A percentile compares a stretch with the other conserved stretches of the same genome.
Conservation (phyloP, 2,888 invertebrate genomes). For the Nematopogon swammerdamellus region DNA sequence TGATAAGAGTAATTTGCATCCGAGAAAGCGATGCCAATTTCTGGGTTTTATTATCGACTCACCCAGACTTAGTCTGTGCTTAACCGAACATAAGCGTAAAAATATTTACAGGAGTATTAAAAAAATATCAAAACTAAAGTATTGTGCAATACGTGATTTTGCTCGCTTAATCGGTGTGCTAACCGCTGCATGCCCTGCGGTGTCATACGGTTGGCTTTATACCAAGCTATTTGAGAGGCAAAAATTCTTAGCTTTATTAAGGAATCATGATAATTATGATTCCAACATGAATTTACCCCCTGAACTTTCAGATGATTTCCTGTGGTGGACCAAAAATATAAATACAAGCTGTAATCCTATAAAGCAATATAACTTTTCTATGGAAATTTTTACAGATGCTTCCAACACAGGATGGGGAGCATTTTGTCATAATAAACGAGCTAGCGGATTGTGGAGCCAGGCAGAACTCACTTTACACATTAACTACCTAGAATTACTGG, state of each 20-base stretch:
- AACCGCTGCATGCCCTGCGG: slow-evolving; percentile 16
- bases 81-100: too few species aligned
- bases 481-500: slow-evolving; percentile 13
- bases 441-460: slow-evolving; percentile 9
- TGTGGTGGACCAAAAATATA: slow-evolving; percentile 6
- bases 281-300: slow-evolving; percentile 4
- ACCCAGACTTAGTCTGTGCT: too few species aligned
- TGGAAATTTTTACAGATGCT: slow-evolving; percentile 15
- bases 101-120: too few species aligned
- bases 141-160: too few species aligned
- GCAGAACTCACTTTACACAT: slow-evolving; percentile 9
- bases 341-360: background rate
- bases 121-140: too few species aligned
- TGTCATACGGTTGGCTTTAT: slow-evolving; percentile 18
- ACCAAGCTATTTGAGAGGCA: slow-evolving; percentile 13
- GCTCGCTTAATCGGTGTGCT: too few species aligned
- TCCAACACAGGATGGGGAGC: slow-evolving; percentile 15
- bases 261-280: slow-evolving; percentile 8
- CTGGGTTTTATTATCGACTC: too few species aligned
- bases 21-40: too few species aligned
- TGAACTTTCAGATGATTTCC: slow-evolving; percentile 3
- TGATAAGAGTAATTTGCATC: too few species aligned
- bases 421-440: slow-evolving; percentile 6
- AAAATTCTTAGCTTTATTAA: slow-evolving; percentile 9
- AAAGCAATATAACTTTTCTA: slow-evolving; percentile 4